Evolutionary conservation across 2,797 vertebrate genomes (phyloP).

Genomic region (Artibeus lituratus): DNA sequence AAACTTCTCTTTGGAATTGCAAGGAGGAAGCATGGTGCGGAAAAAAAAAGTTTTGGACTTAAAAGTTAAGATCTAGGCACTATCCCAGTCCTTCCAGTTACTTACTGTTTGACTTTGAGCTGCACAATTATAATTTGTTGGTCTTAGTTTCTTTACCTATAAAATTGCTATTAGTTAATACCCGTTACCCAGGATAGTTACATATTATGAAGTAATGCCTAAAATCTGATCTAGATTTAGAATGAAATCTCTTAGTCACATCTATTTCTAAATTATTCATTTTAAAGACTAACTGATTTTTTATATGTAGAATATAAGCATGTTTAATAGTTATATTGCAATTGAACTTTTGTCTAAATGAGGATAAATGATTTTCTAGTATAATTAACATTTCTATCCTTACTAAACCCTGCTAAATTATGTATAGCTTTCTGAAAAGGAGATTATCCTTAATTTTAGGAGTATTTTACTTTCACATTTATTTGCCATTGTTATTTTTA

Average conservation of each 20-base stretch:
- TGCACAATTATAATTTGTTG: background rate
- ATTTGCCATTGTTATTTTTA: background rate
- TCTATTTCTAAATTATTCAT: constrained; percentile 5
- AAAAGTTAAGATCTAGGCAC: background rate
- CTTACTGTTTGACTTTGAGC: background rate
- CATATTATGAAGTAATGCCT: background rate
- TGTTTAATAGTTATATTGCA: background rate
- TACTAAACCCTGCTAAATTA: background rate
- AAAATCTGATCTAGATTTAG: background rate
- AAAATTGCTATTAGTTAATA: background rate
- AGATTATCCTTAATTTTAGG: constrained; percentile 11
- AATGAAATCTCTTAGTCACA: background rate
- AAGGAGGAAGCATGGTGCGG: background rate
- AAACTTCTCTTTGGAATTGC: background rate
- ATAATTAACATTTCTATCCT: background rate
- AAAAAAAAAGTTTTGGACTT: background rate
- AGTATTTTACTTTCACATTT: background rate
- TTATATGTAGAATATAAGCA: background rate
- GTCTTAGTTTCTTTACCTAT: background rate
- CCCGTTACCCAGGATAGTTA: background rate
- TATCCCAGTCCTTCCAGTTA: background rate
- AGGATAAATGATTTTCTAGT: background rate
- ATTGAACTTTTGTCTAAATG: background rate
- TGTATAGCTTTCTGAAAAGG: background rate
- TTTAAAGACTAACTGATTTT: constrained; percentile 16